Base-by-base conservation (phyloP, 2,113 vertebrate genomes). In the Ellobius talpinus region DNA sequence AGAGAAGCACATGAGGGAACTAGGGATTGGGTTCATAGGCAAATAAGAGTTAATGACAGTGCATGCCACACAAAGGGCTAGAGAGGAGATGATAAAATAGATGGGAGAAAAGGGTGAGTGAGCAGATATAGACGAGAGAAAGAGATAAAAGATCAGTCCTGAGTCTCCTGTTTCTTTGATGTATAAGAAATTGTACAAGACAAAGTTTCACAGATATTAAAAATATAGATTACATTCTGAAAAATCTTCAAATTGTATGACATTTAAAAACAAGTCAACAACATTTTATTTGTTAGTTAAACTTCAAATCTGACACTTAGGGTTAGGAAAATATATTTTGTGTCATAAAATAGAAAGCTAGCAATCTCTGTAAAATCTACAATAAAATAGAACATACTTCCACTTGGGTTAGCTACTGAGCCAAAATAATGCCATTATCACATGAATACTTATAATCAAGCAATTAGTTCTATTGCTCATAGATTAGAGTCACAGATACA, bases 391-490 rank as follows among this genome's bases (percentile, higher is more conserved):
- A 52, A n/a, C 21, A 7, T 11, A 42, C 3, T 45, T 94, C 45
- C 23, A 50, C 26, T 96, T 76, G 4, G 45, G 90, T 84, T 87
- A 91, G 47, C n/a, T 74, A 50, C 68, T 87, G 50, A 93, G 45
- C 21, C 79, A 97, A 61, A 94, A 73, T 92, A 95, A 79, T 93
- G 31, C n/a, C 39, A 86, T 88, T 82, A 95, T 63, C 68, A 26
- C 72, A 90, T 79, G 76, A 93, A 76, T 95, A 95, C 55, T 91
- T 97, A 96, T 96, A 97, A 97, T 93, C 86, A 97, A 47, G 21
- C 79, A 95, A 89, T 97, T 96, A 94, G 9, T 66, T 93, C 61
- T 88, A 17, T 96, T 93, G 73, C 47, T 92, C n/a, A 73, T 42
- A 55, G 72, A 78, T 89, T 66, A 82, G n/a, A 92, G 58, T 70